Percentiles rank a stretch among this genome's conserved stretches.
phyloP scores from a whole-genome alignment of 2,888 invertebrate species.

The Venusia cambrica region DNA sequence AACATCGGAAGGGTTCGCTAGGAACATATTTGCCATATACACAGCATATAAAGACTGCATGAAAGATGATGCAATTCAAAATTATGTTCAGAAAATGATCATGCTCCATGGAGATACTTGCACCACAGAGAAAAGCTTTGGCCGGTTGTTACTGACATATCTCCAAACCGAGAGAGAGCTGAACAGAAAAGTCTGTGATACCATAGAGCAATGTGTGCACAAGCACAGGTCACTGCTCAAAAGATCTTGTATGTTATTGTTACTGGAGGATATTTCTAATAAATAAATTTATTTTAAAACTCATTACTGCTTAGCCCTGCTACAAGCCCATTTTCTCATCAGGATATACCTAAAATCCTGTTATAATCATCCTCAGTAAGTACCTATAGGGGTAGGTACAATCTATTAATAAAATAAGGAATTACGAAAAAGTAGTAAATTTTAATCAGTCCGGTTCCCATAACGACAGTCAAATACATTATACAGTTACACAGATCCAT shows the following conservation, averaged over 20 bases:
- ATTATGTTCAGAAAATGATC: constrained; percentile 39
- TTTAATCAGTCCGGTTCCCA: constrained; percentile 54
- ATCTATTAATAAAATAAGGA: constrained; percentile 23
- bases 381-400: not conserved
- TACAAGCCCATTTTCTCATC: too few relatives aligned
- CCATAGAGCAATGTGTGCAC: constrained; percentile 45
- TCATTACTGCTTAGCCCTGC: too few relatives aligned
- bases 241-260: constrained; percentile 47
- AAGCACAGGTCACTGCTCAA: constrained; percentile 53
- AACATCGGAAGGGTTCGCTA: constrained; percentile 37
- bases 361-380: too few relatives aligned
- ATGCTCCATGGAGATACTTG: constrained; percentile 34
- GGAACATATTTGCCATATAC: constrained; percentile 48
- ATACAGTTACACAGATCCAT: constrained; percentile 6
- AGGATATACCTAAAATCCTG: too few relatives aligned
- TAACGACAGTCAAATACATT: constrained; percentile 43
- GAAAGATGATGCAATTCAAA: constrained; percentile 44
- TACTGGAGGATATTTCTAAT: constrained; percentile 41
- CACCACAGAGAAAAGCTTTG: constrained; percentile 47
- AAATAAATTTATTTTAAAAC: constrained; percentile 6
- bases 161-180: constrained; percentile 45
- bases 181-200: constrained; percentile 9
- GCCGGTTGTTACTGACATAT: constrained; percentile 46
- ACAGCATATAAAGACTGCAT: constrained; percentile 47
- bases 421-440: constrained; percentile 34